Evolutionary conservation across 1,140 invertebrate species (phyloP), one percentile per base, ranked within the genome.

Genomic region (Hylyphantes graminicola): DNA sequence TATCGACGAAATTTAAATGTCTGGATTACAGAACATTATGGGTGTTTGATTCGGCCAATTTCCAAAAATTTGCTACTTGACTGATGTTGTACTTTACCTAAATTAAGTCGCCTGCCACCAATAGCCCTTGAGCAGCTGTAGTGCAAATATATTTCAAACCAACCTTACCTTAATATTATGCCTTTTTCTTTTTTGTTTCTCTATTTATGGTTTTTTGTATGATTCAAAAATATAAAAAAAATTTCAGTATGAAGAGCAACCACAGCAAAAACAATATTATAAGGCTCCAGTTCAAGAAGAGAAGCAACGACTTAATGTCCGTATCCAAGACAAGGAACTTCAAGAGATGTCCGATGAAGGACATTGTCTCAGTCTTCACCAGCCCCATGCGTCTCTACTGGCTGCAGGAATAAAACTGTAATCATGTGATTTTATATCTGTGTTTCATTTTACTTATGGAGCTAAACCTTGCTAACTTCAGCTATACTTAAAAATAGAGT

Each of bases 341-440:
- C 92, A 95, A 87, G 94, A 96, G 91, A 96, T 97, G 93, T 92
- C 92, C 61, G 97, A 99, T 91, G 91, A 94, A 87, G 97, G 96
- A 2, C 90, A 93, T 86, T 98, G 97, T 90, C 90, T 99, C 8
- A 97, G 95, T 87, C 94, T 99, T 93, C 96, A 97, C 90, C 97
- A 99, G 88, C 98, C 98, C 0, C 98, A 95, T 93, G 98, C 97
- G 10, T 96, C 96, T 2, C 90, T 99, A 21, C 90, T 99, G 0
- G 93, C 98, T 6, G 92, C 93, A 35, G 97, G 97, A 73, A 98
- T 98, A 83, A 99, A 98, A 92, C 92, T 92, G 96, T 97, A 89
- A 63, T 54, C 9, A 61, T 15, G 4, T 77, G 15, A 21, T 63
- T 77, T 63, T 67, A 21, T 79, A 19, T n/a, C n/a, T 35, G 12